These are phyloP conservation scores for Pyrgilauda ruficollis DNA, from an alignment of 2,113 vertebrate genomes.

Conservation along the genomic window DNA sequence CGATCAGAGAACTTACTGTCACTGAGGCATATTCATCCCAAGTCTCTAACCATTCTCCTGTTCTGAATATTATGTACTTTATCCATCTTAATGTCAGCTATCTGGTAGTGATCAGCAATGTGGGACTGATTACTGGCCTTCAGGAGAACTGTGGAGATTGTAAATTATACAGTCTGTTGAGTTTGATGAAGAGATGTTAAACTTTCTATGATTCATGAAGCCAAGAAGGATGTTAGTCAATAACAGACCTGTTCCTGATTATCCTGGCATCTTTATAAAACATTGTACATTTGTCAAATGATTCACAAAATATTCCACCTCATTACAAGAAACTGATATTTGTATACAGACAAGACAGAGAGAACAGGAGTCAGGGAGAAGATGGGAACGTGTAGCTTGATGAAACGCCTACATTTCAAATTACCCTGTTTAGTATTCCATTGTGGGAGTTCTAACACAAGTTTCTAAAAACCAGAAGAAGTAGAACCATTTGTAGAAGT, in stretches of 20 bases:
- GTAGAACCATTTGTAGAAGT: not conserved
- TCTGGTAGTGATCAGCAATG: not conserved
- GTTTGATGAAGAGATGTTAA: not conserved
- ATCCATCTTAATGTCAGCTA: not conserved
- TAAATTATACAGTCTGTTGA: slow-evolving; percentile 7
- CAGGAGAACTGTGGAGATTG: not conserved
- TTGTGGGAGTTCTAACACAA: not conserved
- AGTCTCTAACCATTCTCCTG: not conserved
- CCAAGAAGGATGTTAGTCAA: not conserved
- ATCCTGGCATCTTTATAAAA: not conserved
- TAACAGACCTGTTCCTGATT: not conserved
- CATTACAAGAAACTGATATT: not conserved
- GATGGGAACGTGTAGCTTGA: not conserved
- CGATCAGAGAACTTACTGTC: not conserved
- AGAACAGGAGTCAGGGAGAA: not conserved
- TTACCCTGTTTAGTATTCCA: not conserved
- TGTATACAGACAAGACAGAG: not conserved
- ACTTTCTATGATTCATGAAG: not conserved
- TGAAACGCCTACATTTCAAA: not conserved
- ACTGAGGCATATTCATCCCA: not conserved
- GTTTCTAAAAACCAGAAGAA: not conserved
- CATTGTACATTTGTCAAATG: not conserved
- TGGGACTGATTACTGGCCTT: not conserved
- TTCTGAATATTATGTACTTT: not conserved
- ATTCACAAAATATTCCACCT: not conserved